Conservation (phyloP, 2,888 invertebrate species). For the Bombylius discolor region DNA sequence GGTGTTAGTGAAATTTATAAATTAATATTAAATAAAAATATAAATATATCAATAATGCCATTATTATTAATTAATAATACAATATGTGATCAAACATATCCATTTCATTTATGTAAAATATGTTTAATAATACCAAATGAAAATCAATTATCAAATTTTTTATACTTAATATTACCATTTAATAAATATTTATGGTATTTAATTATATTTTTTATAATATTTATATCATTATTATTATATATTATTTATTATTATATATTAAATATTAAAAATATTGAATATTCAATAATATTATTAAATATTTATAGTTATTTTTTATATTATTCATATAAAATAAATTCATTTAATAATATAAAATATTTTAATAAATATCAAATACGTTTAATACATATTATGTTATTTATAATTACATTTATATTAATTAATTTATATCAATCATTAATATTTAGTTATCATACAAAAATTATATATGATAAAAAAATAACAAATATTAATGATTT, state of each 20-base stretch:
- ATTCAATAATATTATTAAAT: not conserved
- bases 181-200: not conserved
- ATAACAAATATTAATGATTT: not conserved
- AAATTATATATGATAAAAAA: not conserved
- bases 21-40: not conserved
- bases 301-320: not conserved
- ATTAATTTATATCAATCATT: not conserved
- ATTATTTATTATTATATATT: not conserved
- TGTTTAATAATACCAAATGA: constrained; percentile 3
- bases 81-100: not conserved
- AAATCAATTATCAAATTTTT: not conserved
- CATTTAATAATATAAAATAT: not conserved
- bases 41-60: not conserved
- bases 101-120: not conserved
- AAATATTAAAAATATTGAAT: not conserved
- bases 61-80: not conserved
- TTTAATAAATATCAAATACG: not conserved
- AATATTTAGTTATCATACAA: not conserved
- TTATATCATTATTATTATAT: not conserved
- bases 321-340: not conserved
- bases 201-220: not conserved
- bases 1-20: not conserved
- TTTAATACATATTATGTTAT: not conserved
- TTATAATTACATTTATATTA: not conserved
- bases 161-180: constrained; percentile 1